Evolutionary conservation across 2,888 invertebrate species (phyloP), one percentile per base, ranked within the genome.

Genomic region (Teinopalpus imperialis): DNA sequence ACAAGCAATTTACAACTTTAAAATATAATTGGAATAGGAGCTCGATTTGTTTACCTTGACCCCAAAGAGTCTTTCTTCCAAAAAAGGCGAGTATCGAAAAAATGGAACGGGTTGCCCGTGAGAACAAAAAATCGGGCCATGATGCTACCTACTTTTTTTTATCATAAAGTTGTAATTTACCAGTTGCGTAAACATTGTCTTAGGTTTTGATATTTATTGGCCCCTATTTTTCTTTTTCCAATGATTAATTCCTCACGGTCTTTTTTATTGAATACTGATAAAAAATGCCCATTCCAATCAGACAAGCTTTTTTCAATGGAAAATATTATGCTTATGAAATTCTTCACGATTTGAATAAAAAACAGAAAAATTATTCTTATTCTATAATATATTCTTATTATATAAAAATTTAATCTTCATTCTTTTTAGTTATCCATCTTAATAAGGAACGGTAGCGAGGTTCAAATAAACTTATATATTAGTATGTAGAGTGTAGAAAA

Each of bases 81-180:
- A 29, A 39, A 37, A 26, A 20, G 13, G 35, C 5, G 20, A 7
- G 31, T 30, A 12, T 12, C 3, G 64, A 71, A 69, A 68, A 56
- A 45, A 48, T 34, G 55, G 65, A 73, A 69, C 68, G 57, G 69
- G 70, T 69, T 63, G 48, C 58, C 37, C 46, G 63, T 69, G 68
- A 51, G 62, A 69, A 66, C 66, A 75, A 76, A 76, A 71, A 70
- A 64, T 53, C 55, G 52, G 57, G 57, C 54, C 58, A 60, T 58
- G 58, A 59, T 54, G 71, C 69, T 66, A 70, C 69, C 60, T 59
- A 52, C 49, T 58, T 64, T 62, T 58, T 56, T 48, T 56, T 56
- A 53, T n/a, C 26, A 44, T 56, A 59, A 61, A 49, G 39, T 54
- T 46, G 51, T 60, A 65, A 69, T 66, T 67, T 69, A 66, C 53